A percentile compares a stretch with the other conserved stretches of the same genome.
Evolutionary conservation across 2,113 vertebrate species (phyloP).

Genomic region (Scortum barcoo): DNA sequence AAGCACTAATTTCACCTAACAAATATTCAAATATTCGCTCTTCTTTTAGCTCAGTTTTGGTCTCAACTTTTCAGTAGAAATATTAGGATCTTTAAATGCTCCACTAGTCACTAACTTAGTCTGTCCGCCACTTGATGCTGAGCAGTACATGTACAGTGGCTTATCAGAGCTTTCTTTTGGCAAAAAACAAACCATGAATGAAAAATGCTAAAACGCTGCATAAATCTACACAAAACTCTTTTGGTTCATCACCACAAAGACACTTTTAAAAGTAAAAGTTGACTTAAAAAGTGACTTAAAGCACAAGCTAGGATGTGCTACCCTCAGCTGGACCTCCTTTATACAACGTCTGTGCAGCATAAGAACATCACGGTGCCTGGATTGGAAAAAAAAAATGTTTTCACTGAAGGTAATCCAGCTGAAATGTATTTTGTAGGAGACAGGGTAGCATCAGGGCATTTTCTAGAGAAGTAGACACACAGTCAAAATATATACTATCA

Average conservation of each 20-base stretch:
- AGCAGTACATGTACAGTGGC: neutral
- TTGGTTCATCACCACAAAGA: neutral
- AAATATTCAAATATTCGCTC: neutral
- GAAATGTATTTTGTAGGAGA: neutral
- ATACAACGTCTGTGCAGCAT: neutral
- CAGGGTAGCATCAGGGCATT: neutral
- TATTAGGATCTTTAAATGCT: neutral
- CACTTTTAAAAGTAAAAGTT: too few relatives aligned
- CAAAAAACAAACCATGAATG: neutral
- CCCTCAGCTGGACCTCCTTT: neutral
- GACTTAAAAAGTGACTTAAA: neutral
- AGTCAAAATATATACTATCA: neutral
- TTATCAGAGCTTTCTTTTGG: neutral
- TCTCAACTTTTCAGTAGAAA: neutral
- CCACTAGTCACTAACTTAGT: neutral
- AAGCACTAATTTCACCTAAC: neutral
- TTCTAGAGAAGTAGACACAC: neutral
- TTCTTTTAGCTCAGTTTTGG: neutral
- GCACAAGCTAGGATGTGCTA: neutral
- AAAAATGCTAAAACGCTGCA: neutral
- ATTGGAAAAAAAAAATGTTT: neutral
- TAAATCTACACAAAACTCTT: too few relatives aligned
- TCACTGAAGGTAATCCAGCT: neutral
- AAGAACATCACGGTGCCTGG: too few relatives aligned
- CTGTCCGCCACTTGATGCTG: neutral